A percentile compares a stretch with the other conserved stretches of the same genome.
Evolutionary conservation across 2,797 vertebrate species (phyloP).

Genomic region (Petrocephalus schoutedeni): DNA sequence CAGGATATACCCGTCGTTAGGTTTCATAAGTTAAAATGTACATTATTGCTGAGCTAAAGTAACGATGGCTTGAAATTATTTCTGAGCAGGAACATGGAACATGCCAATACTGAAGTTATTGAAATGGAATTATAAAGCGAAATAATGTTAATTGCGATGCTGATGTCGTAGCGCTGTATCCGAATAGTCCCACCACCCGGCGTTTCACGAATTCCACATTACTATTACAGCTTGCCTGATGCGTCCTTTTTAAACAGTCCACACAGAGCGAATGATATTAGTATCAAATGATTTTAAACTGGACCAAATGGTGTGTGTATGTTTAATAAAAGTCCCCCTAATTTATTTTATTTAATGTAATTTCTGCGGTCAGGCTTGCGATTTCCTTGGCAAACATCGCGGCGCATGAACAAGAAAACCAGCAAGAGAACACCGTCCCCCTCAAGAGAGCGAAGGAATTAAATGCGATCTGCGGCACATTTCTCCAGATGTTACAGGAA

Average conservation of each 20-base stretch:
- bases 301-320: background rate
- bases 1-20: background rate
- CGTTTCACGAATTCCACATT: background rate
- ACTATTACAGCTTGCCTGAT: background rate
- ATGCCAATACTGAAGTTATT: background rate
- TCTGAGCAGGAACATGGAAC: background rate
- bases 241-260: background rate
- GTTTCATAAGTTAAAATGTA: background rate
- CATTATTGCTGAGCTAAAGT: background rate
- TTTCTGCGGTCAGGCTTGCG: background rate
- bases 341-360: background rate
- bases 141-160: background rate
- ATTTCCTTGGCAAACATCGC: background rate
- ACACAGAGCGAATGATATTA: background rate
- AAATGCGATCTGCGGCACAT: background rate
- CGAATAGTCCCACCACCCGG: background rate
- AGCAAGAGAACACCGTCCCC: background rate
- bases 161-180: background rate
- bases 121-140: background rate
- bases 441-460: background rate
- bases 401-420: background rate
- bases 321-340: background rate
- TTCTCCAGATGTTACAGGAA: conserved; percentile 14
- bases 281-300: background rate
- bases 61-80: background rate